Percentiles rank a stretch among this genome's conserved stretches.
Evolutionary conservation across 2,888 invertebrate species (phyloP).

Genomic region (Limnephilus rhombicus): DNA sequence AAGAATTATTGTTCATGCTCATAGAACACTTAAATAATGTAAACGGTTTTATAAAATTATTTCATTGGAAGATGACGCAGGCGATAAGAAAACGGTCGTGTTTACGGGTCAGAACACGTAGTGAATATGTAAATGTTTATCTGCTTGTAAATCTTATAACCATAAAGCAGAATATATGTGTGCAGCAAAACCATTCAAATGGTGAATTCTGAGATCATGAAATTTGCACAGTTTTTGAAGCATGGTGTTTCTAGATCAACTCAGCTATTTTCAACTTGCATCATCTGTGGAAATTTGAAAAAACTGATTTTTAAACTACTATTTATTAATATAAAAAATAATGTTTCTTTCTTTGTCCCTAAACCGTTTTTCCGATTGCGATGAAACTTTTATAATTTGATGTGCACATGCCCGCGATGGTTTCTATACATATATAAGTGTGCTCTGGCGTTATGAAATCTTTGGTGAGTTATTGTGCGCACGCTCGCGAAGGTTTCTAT

Average conservation of each 20-base stretch:
- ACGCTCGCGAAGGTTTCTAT: too few species aligned
- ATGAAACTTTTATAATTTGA: too few species aligned
- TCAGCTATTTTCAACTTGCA: background rate
- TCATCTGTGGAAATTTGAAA: background rate
- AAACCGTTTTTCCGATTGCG: too few species aligned
- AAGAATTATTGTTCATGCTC: background rate
- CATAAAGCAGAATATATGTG: background rate
- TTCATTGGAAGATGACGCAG: background rate
- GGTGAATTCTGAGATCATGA: background rate
- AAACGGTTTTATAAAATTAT: background rate
- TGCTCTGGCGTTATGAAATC: too few species aligned
- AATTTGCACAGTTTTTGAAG: background rate
- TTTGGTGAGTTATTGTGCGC: too few species aligned
- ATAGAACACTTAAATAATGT: background rate
- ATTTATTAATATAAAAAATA: too few species aligned
- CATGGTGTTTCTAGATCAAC: background rate
- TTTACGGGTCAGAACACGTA: background rate
- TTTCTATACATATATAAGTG: too few species aligned
- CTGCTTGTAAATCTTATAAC: background rate
- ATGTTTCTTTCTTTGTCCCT: too few species aligned
- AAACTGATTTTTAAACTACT: background rate
- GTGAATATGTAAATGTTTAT: background rate
- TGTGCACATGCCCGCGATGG: too few species aligned
- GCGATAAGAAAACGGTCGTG: background rate
- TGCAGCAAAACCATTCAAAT: too few species aligned